phyloP scores from a whole-genome alignment of 30 jellyfish, hydroid and myxozoan genomes.

The Kudoa iwatai region DNA sequence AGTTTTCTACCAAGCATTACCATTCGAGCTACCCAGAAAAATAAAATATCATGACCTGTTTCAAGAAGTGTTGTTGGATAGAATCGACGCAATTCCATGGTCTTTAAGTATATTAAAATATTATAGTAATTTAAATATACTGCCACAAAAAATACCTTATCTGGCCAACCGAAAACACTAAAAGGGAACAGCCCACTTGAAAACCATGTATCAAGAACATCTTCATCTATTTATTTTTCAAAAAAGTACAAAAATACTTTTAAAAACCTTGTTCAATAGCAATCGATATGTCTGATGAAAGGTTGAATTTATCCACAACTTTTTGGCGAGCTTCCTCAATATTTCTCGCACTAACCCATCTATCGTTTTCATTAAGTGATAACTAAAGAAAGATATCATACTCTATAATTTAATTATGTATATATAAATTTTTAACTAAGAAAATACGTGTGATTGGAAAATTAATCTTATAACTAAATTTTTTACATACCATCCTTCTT shows the following conservation, averaged over 20 bases:
- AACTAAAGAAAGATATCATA: too few relatives aligned
- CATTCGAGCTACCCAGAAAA: slow-evolving; percentile 99
- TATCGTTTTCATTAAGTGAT: too few relatives aligned
- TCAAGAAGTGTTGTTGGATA: slow-evolving; percentile 74
- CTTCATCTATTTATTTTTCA: slow-evolving; percentile 56
- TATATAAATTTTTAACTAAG: too few relatives aligned
- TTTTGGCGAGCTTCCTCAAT: slow-evolving; percentile 31
- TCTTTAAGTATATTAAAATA: slow-evolving; percentile 4
- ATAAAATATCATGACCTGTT: slow-evolving; percentile 74
- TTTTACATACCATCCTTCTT: too few relatives aligned
- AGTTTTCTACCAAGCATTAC: slow-evolving; percentile 62
- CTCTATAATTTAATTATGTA: too few relatives aligned
- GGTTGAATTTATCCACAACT: slow-evolving; percentile 28
- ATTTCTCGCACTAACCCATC: slow-evolving; percentile 16
- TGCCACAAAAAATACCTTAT: slow-evolving; percentile 14
- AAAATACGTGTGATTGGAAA: too few relatives aligned
- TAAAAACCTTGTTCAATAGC: too few relatives aligned
- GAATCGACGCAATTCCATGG: slow-evolving; percentile 18
- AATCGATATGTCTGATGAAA: slow-evolving; percentile 2
- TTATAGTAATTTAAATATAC: too few relatives aligned
- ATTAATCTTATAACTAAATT: too few relatives aligned
- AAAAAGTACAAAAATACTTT: too few relatives aligned
- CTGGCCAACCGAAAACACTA: slow-evolving; percentile 92
- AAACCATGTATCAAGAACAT: slow-evolving; percentile 91
- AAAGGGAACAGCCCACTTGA: slow-evolving; percentile 85